Percentiles rank a stretch among this genome's conserved stretches.
Conservation (phyloP, 2,113 vertebrate genomes). For the Leptobrachium ailaonicum region DNA sequence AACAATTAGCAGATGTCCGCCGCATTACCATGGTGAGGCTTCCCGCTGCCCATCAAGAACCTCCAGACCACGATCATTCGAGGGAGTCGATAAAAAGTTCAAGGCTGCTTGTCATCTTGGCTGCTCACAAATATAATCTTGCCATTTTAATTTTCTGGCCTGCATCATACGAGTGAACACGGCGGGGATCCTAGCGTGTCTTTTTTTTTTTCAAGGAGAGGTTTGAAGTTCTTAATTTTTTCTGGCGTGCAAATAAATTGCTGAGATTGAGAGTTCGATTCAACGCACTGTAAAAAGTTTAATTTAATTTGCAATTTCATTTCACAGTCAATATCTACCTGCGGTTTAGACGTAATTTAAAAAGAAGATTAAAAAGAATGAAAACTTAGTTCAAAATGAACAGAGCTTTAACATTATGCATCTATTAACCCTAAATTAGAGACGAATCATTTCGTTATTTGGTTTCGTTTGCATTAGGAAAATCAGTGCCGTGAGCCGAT, state of each 20-base stretch:
- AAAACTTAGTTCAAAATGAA: too few species aligned
- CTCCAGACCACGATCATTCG: slow-evolving; percentile 3
- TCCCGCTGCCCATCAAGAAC: background rate
- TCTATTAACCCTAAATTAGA: too few species aligned
- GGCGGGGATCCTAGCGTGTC: background rate
- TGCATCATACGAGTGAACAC: slow-evolving; percentile 16
- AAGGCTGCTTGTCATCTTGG: background rate
- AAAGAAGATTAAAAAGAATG: background rate
- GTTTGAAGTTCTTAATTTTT: slow-evolving; percentile 29
- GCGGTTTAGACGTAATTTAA: slow-evolving; percentile 16
- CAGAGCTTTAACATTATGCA: too few species aligned
- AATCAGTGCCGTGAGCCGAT: too few species aligned
- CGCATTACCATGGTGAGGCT: background rate
- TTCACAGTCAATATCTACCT: slow-evolving; percentile 27
- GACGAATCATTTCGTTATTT: too few species aligned
- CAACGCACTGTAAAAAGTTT: slow-evolving; percentile 17
- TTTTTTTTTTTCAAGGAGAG: background rate
- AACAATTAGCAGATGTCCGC: background rate
- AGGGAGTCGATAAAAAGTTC: background rate
- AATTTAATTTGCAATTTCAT: slow-evolving; percentile 38
- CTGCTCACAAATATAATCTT: slow-evolving; percentile 27
- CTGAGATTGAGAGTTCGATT: slow-evolving; percentile 36
- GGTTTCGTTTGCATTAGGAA: too few species aligned
- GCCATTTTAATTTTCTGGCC: slow-evolving; percentile 41
- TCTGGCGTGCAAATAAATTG: slow-evolving; percentile 37